These are phyloP conservation scores for Canis aureus DNA, from an alignment of 2,113 vertebrate species.

Conservation along the genomic window DNA sequence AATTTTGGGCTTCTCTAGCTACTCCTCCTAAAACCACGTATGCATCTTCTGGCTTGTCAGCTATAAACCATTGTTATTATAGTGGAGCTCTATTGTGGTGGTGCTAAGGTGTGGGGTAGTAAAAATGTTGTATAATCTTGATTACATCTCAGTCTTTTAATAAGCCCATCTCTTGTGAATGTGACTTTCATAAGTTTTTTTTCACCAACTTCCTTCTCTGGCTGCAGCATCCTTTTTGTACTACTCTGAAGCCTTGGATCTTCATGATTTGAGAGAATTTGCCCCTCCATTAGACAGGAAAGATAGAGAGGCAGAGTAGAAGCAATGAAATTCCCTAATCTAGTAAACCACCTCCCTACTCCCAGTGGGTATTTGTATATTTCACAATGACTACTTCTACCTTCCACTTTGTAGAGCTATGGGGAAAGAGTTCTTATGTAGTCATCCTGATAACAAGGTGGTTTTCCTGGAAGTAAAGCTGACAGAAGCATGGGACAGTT, in stretches of 20 bases:
- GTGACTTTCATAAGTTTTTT: neutral
- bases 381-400: neutral
- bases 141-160: neutral
- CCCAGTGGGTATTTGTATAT: neutral
- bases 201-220: neutral
- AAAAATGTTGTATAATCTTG: no score
- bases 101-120: neutral
- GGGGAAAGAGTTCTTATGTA: neutral
- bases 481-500: neutral
- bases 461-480: neutral
- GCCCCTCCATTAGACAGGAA: neutral
- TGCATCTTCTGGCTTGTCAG: neutral
- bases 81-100: accelerated
- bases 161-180: neutral
- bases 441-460: neutral
- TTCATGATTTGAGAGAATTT: neutral
- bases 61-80: neutral
- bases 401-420: neutral
- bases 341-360: neutral
- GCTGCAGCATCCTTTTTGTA: no score
- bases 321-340: neutral
- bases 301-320: neutral
- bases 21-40: neutral
- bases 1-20: neutral
- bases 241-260: neutral